A percentile compares a stretch with the other conserved stretches of the same genome.
These are phyloP conservation scores for Oncopeltus fasciatus DNA, from an alignment of 1,140 invertebrate genomes.

Conservation along the genomic window DNA sequence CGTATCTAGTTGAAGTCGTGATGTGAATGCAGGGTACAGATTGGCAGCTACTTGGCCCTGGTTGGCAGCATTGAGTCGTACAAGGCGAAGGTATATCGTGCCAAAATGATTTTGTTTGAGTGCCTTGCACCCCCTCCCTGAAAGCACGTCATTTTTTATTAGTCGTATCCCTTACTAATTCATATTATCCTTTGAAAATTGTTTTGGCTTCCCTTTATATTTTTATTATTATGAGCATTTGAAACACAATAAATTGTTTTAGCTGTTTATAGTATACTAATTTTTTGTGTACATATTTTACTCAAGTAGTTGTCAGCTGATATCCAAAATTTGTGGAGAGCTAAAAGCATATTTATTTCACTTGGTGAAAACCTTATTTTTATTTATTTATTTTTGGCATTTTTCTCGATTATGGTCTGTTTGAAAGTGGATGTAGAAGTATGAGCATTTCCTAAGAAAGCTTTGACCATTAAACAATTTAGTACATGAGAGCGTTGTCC, in stretches of 20 bases:
- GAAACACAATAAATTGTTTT: neutral
- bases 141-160: constrained; percentile 11
- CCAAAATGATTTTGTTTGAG: constrained; percentile 2
- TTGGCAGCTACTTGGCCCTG: constrained; percentile 17
- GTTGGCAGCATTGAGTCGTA: constrained; percentile 15
- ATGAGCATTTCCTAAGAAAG: too few species aligned
- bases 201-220: neutral
- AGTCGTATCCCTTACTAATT: constrained; percentile 4
- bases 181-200: neutral
- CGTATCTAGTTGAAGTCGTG: constrained; percentile 5
- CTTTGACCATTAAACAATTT: too few species aligned
- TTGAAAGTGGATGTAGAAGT: too few species aligned
- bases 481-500: too few species aligned
- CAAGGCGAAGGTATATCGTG: constrained; percentile 16
- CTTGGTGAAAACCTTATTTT: too few species aligned
- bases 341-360: neutral
- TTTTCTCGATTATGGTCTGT: too few species aligned
- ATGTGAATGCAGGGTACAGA: constrained; percentile 15
- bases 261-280: neutral
- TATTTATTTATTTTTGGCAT: too few species aligned
- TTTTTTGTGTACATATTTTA: neutral
- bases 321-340: neutral
- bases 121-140: neutral
- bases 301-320: neutral
- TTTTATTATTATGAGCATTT: neutral